Percentiles rank a stretch among this genome's conserved stretches.
phyloP scores from a whole-genome alignment of 2,797 vertebrate species.

The Danio kyathit region DNA sequence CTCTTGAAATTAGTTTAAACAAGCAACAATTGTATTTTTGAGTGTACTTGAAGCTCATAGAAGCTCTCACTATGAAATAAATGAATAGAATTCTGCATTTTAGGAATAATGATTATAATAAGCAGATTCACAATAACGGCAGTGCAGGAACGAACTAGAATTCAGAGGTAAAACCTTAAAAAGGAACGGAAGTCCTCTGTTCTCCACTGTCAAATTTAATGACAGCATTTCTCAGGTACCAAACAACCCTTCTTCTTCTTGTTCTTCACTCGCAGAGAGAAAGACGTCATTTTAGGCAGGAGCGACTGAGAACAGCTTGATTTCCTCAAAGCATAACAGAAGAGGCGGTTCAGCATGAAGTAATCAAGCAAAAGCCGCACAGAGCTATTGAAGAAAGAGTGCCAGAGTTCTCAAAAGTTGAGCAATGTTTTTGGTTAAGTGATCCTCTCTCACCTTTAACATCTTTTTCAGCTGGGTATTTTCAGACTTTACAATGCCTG shows the following conservation, averaged over 20 bases:
- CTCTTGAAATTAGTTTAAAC: too few relatives aligned
- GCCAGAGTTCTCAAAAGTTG: slow-evolving; percentile 1
- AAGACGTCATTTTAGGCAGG: neutral
- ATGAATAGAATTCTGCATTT: neutral
- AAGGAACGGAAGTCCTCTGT: neutral
- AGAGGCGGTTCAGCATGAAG: slow-evolving; percentile 2
- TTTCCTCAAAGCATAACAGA: neutral
- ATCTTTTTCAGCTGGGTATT: slow-evolving; percentile 4
- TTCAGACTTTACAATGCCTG: slow-evolving; percentile 22
- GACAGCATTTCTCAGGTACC: slow-evolving; percentile 16
- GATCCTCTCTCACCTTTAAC: slow-evolving; percentile 9
- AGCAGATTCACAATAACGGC: neutral
- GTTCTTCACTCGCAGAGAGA: slow-evolving; percentile 3
- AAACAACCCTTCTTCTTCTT: neutral
- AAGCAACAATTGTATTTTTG: too few relatives aligned
- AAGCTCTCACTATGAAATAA: neutral
- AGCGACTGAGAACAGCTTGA: slow-evolving; percentile 4
- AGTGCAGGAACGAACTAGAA: neutral
- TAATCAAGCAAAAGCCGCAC: slow-evolving; percentile 26
- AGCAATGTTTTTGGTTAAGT: slow-evolving; percentile 8
- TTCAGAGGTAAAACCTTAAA: neutral
- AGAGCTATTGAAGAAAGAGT: neutral
- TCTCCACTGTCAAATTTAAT: slow-evolving; percentile 24
- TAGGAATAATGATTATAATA: neutral
- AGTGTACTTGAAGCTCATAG: neutral